A percentile compares a stretch with the other conserved stretches of the same genome.
Conservation (phyloP, 2,797 vertebrate genomes). For the Myotis planiceps region DNA sequence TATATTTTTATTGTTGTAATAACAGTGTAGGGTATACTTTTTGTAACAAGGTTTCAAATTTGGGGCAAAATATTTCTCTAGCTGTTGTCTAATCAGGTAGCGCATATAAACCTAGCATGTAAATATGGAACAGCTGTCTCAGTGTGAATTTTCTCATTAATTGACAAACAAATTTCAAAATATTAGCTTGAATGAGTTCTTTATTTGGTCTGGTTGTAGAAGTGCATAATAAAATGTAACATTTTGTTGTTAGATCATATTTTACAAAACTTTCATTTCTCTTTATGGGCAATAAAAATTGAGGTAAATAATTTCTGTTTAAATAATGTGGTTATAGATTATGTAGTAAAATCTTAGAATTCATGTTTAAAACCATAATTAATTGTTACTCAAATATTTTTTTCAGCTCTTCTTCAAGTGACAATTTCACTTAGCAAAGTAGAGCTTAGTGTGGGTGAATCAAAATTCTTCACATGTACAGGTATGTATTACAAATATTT, state of each 20-base stretch:
- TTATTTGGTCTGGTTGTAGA: background rate
- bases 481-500: conserved; percentile 86
- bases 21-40: background rate
- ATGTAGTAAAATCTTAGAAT: background rate
- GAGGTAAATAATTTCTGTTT: background rate
- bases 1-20: background rate
- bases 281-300: background rate
- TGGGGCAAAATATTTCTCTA: background rate
- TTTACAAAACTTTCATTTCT: background rate
- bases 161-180: background rate
- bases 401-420: conserved; percentile 96
- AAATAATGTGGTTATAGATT: background rate
- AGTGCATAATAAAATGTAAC: background rate
- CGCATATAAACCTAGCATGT: background rate
- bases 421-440: conserved; percentile 99
- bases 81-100: background rate
- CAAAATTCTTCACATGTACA: conserved; percentile 99
- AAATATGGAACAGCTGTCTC: background rate
- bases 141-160: background rate
- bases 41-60: background rate
- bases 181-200: background rate
- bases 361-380: background rate
- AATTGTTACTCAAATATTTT: conserved; percentile 71
- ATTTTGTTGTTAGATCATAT: background rate
- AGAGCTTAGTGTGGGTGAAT: conserved; percentile 98